These are phyloP conservation scores for Goniozus legneri DNA, from an alignment of 1,140 invertebrate genomes.

Conservation along the genomic window DNA sequence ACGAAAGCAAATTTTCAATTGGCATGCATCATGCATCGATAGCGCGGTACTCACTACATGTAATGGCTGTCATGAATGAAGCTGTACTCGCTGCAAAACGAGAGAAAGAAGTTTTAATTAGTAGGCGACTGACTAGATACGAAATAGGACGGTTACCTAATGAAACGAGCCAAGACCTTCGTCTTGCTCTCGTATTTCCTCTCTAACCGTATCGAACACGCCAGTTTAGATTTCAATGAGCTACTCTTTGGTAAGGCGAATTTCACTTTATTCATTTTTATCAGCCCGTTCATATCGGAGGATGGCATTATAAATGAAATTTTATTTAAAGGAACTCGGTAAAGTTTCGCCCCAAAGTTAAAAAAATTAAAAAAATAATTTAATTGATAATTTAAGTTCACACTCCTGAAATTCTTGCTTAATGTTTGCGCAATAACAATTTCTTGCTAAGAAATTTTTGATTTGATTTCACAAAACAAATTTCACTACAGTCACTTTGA, in stretches of 20 bases:
- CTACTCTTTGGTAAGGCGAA: conserved; percentile 14
- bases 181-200: conserved; percentile 16
- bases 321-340: background rate
- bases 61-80: conserved; percentile 57
- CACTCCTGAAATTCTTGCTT: too few species aligned
- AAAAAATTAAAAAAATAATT: too few species aligned
- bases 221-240: conserved; percentile 19
- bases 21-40: conserved; percentile 24
- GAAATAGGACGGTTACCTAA: conserved; percentile 31
- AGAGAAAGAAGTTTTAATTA: too few species aligned
- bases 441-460: background rate
- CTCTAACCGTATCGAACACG: conserved; percentile 25
- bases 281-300: background rate
- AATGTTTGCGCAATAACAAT: background rate
- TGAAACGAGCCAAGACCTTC: conserved; percentile 27
- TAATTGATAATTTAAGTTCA: too few species aligned
- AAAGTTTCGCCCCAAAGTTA: too few species aligned
- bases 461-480: too few species aligned
- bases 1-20: too few species aligned
- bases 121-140: too few species aligned
- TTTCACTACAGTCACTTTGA: too few species aligned
- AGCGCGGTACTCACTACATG: conserved; percentile 50
- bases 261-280: background rate
- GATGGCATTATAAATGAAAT: conserved; percentile 12
- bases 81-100: conserved; percentile 51